phyloP scores from a whole-genome alignment of 1,140 invertebrate genomes.

The Brachionus sp. region DNA sequence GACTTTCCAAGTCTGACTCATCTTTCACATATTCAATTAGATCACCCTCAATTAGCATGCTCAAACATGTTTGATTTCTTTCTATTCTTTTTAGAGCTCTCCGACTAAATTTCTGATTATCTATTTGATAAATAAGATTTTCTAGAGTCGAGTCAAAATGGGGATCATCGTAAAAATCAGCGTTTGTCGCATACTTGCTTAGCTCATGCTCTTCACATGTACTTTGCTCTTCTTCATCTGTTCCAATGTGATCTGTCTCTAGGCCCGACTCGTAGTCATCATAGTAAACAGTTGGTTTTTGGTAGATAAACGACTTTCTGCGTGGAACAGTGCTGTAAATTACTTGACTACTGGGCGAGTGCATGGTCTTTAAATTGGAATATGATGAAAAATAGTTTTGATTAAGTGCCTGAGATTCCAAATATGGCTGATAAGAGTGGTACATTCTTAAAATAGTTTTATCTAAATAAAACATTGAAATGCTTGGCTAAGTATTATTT shows the following conservation, averaged over 20 bases:
- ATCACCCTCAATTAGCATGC: conserved; percentile 27
- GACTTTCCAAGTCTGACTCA: not conserved
- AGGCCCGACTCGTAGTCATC: not conserved
- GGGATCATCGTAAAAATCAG: not conserved
- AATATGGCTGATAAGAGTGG: not conserved
- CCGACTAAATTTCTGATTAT: conserved; percentile 9
- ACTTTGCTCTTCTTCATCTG: not conserved
- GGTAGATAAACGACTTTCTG: not conserved
- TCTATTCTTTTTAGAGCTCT: conserved; percentile 9
- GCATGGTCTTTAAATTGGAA: not conserved
- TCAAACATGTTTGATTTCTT: conserved; percentile 36
- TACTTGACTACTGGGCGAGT: not conserved
- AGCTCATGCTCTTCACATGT: not conserved
- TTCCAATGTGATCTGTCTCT: not conserved
- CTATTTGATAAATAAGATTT: not conserved
- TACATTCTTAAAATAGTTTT: not conserved
- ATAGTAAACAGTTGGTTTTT: not conserved
- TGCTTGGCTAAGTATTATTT: not conserved
- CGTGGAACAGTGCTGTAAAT: not conserved
- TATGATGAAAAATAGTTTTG: not conserved
- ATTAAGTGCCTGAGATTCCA: not conserved
- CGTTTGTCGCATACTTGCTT: not conserved
- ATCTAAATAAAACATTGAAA: not conserved
- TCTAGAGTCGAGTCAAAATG: conserved; percentile 22
- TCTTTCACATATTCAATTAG: conserved; percentile 28